Percentiles rank a stretch among this genome's conserved stretches.
Conservation (phyloP, 2,797 vertebrate genomes). For the Pangasius mekongensis region DNA sequence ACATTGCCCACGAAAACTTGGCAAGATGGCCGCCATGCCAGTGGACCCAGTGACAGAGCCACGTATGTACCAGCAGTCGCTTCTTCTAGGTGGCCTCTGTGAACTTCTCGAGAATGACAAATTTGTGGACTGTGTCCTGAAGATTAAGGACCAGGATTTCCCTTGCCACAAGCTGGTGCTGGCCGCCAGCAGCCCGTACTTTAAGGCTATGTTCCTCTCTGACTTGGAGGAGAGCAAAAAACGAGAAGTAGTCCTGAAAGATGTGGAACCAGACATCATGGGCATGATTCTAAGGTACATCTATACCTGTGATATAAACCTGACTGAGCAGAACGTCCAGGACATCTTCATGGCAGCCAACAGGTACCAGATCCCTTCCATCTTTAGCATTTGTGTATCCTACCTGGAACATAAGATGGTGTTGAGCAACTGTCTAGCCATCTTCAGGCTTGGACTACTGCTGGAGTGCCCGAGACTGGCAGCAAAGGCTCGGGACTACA, state of each 20-base stretch:
- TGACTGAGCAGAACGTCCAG: slow-evolving; percentile 94
- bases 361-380: slow-evolving; percentile 97
- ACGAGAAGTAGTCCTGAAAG: slow-evolving; percentile 86
- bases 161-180: slow-evolving; percentile 93
- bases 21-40: slow-evolving; percentile 84
- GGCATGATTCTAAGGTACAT: slow-evolving; percentile 91
- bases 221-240: slow-evolving; percentile 87
- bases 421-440: slow-evolving; percentile 92
- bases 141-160: slow-evolving; percentile 88
- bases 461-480: slow-evolving; percentile 90
- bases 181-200: slow-evolving; percentile 95
- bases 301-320: slow-evolving; percentile 92
- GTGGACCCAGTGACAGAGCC: slow-evolving; percentile 88
- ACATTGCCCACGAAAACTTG: slow-evolving; percentile 19
- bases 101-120: slow-evolving; percentile 92
- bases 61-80: slow-evolving; percentile 94
- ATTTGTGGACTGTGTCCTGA: slow-evolving; percentile 94
- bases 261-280: slow-evolving; percentile 88
- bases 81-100: slow-evolving; percentile 94
- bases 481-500: slow-evolving; percentile 86
- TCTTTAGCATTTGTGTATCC: slow-evolving; percentile 94
- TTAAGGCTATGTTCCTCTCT: slow-evolving; percentile 92
- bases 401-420: slow-evolving; percentile 92
- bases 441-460: slow-evolving; percentile 91
- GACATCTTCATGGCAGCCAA: slow-evolving; percentile 94